Base-by-base conservation (phyloP, 2,113 vertebrate genomes). In the Gobio gobio region DNA sequence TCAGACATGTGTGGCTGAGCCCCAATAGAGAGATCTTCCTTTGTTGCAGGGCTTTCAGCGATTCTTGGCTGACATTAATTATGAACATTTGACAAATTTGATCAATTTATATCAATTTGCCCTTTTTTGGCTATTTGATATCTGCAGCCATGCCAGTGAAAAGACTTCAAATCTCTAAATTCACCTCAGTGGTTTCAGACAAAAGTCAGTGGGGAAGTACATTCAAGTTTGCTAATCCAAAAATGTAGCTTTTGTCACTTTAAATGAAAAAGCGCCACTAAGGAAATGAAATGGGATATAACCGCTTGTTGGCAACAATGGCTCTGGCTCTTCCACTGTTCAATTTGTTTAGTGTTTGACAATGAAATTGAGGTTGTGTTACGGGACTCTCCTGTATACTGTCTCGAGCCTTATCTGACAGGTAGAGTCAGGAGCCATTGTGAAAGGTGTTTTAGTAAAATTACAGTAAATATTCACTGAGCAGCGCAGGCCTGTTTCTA, bases 321-420 rank as follows among this genome's bases (percentile, higher is more conserved):
- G 66, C 49, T 24, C 29, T 0, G 64, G 80, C 22, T 72, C 29
- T 49, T 82, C 64, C 7, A 20, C 47, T 54, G 49, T 83, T 58
- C 66, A 36, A 3, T 82, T 56, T 82, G 66, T 83, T 68, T 72
- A 72, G 66, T 54, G 26, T 82, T 72, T 83, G 33, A 83, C 66
- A 83, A 56, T 83, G 81, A 58, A 83, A 72, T 54, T 83, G 66
- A 43, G 47, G 63, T 56, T 72, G 81, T 72, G 81, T 83, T 83
- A 73, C 66, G 8, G 81, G 81, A 83, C 49, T 83, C 51, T 70
- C 24, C 24, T 43, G 22, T 83, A 5, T 68, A 73, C 22, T n/a
- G 45, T 29, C 78, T 80, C n/a, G 8, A 75, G 73, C 73, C 3
- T 51, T 13, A 51, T 78, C 40, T 18, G 56, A 16, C 36, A 43